Conservation (phyloP, 2,888 invertebrate genomes). For the Calameuta idolon region DNA sequence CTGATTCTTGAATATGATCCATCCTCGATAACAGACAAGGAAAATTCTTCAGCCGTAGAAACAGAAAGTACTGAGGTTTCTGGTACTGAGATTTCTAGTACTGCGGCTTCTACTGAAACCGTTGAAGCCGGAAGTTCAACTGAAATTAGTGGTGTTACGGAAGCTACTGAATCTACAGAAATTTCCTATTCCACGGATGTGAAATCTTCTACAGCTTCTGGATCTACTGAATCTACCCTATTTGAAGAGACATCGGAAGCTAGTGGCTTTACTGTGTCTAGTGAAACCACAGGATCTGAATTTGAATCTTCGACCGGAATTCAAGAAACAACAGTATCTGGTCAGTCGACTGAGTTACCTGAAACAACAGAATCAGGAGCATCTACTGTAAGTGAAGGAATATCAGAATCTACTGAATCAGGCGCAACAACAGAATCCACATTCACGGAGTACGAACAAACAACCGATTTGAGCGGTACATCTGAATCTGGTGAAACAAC, state of each 20-base stretch:
- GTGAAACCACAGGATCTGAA: not conserved
- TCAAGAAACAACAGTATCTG: conserved; percentile 36
- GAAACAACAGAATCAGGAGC: conserved; percentile 49
- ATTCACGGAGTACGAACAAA: conserved; percentile 34
- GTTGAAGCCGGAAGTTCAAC: conserved; percentile 6
- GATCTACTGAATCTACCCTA: conserved; percentile 23
- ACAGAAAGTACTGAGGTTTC: conserved; percentile 22
- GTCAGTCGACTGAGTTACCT: conserved; percentile 35
- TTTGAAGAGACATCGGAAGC: conserved; percentile 37
- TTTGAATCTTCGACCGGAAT: not conserved
- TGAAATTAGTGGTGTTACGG: conserved; percentile 31
- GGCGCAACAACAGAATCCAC: conserved; percentile 33
- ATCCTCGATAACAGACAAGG: conserved; percentile 10
- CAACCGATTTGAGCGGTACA: conserved; percentile 37
- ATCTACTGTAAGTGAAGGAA: conserved; percentile 26
- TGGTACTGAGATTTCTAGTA: conserved; percentile 17
- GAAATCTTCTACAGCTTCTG: conserved; percentile 34
- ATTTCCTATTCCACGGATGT: conserved; percentile 43
- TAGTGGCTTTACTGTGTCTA: conserved; percentile 16
- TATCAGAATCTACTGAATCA: conserved; percentile 51
- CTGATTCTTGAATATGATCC: conserved; percentile 22
- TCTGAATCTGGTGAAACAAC: conserved; percentile 33
- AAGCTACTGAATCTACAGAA: conserved; percentile 28
- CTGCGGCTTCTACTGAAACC: conserved; percentile 21
- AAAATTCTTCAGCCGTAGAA: conserved; percentile 22